Percentiles rank a stretch among this genome's conserved stretches.
phyloP scores from a whole-genome alignment of 2,797 vertebrate genomes.

The Amblyraja radiata region DNA sequence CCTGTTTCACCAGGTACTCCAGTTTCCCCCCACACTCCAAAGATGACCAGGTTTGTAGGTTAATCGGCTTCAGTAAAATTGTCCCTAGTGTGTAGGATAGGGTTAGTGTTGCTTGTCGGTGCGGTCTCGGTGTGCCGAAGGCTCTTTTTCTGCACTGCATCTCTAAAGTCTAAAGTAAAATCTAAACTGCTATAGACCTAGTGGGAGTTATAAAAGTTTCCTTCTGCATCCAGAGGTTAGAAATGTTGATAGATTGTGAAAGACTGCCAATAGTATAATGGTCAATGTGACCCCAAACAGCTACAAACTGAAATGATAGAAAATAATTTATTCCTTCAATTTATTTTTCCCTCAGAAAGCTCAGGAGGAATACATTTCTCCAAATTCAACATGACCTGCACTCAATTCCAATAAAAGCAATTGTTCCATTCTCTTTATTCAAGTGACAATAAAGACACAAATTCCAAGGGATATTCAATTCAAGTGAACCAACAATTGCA shows the following conservation, averaged over 20 bases:
- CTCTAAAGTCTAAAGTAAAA: too few species aligned
- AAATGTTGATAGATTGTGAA: background rate
- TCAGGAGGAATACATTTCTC: background rate
- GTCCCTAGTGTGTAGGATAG: too few species aligned
- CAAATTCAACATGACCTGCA: background rate
- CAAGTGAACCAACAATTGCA: background rate
- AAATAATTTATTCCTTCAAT: background rate
- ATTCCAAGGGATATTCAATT: background rate
- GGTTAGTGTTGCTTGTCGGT: too few species aligned
- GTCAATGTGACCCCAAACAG: background rate
- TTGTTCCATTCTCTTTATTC: background rate
- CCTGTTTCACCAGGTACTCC: too few species aligned
- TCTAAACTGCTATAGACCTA: background rate
- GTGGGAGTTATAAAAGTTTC: background rate
- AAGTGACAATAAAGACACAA: background rate
- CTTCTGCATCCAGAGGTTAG: background rate
- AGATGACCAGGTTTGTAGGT: too few species aligned
- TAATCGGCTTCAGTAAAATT: too few species aligned
- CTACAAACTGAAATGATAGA: background rate
- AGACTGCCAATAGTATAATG: background rate
- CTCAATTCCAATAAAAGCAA: background rate
- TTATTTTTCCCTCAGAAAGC: background rate
- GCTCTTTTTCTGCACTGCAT: too few species aligned
- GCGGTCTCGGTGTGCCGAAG: too few species aligned
- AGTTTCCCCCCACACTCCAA: too few species aligned